phyloP scores from a whole-genome alignment of 1,140 invertebrate species.

The Acromyrmex heyeri region DNA sequence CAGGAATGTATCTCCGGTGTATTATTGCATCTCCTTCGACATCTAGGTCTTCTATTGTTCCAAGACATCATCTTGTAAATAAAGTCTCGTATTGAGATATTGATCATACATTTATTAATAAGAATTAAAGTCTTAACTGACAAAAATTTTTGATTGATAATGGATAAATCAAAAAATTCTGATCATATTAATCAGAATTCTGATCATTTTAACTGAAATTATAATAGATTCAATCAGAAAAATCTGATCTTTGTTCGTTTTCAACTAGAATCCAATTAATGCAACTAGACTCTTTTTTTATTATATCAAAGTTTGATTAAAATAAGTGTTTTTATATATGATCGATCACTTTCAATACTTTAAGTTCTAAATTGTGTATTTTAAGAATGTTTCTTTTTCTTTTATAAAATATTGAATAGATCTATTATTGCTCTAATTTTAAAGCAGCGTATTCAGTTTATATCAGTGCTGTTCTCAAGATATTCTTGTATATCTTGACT shows the following conservation, averaged over 20 bases:
- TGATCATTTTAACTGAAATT: no score
- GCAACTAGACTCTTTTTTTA: no score
- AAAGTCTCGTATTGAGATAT: conserved; percentile 1
- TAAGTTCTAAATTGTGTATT: not conserved
- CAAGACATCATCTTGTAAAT: not conserved
- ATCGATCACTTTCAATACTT: not conserved
- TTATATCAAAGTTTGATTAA: no score
- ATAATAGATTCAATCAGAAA: no score
- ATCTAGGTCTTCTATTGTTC: not conserved
- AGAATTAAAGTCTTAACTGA: not conserved
- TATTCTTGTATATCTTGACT: not conserved
- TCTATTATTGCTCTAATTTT: not conserved
- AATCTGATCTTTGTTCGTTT: no score
- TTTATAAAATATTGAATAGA: not conserved
- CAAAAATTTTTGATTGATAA: no score
- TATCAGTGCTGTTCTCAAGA: no score
- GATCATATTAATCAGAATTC: no score
- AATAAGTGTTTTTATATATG: not conserved
- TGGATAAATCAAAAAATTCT: no score
- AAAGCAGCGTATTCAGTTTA: not conserved
- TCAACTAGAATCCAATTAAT: no score
- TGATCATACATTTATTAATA: not conserved
- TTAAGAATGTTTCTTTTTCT: not conserved
- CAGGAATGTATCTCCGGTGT: conserved; percentile 9
- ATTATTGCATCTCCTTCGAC: not conserved